Base-by-base conservation (phyloP, 2,113 vertebrate species). In the Aspidoscelis tigris region DNA sequence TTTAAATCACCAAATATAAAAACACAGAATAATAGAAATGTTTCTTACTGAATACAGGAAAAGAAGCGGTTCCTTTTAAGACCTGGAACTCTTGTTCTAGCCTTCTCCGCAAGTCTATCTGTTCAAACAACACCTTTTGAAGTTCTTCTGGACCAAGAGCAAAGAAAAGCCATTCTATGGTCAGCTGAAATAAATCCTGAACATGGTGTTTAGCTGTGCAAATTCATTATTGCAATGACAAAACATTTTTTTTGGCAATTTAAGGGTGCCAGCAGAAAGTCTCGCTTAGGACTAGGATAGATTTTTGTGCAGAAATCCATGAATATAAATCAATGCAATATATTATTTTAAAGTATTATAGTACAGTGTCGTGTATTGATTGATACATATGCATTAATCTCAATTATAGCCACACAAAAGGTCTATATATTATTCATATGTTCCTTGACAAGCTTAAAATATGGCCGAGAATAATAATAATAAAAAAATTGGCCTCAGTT, bases 71-170 rank as follows among this genome's bases (percentile, higher is more conserved):
- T 91, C 98, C 99, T 96, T 99, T 99, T 84, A 99, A 95, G 86
- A 97, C 98, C 22, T 99, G 98, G 89, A 99, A 99, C 89, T 99
- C 98, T 92, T 99, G 98, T 79, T 99, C 99, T 85, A 99, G 95
- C 90, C 98, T 96, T 93, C 98, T 97, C 86, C 98, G 96, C 88
- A 99, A 96, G 94, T 99, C 98, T 0, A 99, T 99, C 95, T 99
- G 98, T 90, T 99, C 98, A 88, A 99, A 97, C 81, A 99, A 96
- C 94, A 99, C 98, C 95, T 99, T 99, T 96, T 99, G 99, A 86
- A 99, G 98, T 86, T 99, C 98, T 94, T 99, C 99, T 99, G 95
- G 89, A 79, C 88, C 94, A 90, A 90, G 86, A 89, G 84, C 66
- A 92, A 69, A 93, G 86, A 89, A 84, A 91, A 93, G 80, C 77